A percentile compares a stretch with the other conserved stretches of the same genome.
These are phyloP conservation scores for Panthera leo DNA, from an alignment of 2,113 vertebrate species.

Conservation along the genomic window DNA sequence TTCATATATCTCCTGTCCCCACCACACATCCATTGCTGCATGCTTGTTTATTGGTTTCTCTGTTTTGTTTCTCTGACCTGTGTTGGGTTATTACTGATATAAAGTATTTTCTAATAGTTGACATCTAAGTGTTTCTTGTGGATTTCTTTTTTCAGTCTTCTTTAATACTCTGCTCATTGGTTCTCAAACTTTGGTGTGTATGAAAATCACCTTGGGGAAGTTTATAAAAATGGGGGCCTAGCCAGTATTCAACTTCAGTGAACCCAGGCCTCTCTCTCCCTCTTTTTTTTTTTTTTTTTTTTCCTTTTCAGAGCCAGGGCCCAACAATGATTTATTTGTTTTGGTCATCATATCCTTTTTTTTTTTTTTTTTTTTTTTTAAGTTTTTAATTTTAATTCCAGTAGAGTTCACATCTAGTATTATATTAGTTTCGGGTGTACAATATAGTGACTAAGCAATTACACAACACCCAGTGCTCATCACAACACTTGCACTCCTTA, in stretches of 20 bases:
- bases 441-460: no score
- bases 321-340: no score
- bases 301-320: no score
- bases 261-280: neutral
- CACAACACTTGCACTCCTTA: no score
- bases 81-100: neutral
- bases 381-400: no score
- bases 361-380: no score
- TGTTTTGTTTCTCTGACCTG: neutral
- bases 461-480: no score
- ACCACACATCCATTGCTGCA: neutral
- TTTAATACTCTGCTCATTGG: neutral
- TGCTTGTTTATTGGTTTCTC: neutral
- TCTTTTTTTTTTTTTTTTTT: neutral
- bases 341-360: no score
- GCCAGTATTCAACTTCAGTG: neutral
- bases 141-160: neutral
- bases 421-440: no score
- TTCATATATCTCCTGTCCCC: neutral
- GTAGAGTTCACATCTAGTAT: no score
- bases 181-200: neutral
- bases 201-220: neutral
- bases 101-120: neutral
- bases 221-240: neutral
- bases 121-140: neutral